Evolutionary conservation across 37 sponge, comb jelly and placozoan species (phyloP), one percentile per base, ranked within the genome.

Genomic region (Geodia barretti): DNA sequence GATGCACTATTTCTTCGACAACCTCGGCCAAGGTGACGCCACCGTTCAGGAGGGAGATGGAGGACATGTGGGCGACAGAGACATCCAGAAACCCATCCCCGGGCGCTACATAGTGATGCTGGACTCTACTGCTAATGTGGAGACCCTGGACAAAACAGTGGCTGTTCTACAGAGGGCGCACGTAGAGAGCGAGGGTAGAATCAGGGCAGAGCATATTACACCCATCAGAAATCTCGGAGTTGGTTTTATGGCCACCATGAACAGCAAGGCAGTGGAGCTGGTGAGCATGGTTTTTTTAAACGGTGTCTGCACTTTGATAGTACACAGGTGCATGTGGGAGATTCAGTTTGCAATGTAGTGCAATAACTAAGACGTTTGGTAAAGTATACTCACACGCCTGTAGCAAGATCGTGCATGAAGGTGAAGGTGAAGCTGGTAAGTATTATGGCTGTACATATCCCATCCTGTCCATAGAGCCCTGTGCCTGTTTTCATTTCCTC

Each of bases 191-290:
- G 36, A 72, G 3, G 58, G 72, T 31, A 59, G 85, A n/a, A 23
- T 86, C 1, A 62, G 79, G 26, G 93, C 93, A 14, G 40, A 73
- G 7, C 83, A 93, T 40, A 80, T 93, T 60, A 26, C 35, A 7
- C 31, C 59, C 8, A 36, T 89, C 35, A 40, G 87, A 31, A 41
- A 82, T 60, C 64, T 86, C 1, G 82, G 78, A 0, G 78, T 78
- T 33, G 93, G 93, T 30, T 88, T 93, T 47, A 76, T 73, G 30
- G 93, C 84, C 37, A 93, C 93, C 37, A 69, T 93, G 58, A 89
- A 77, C 67, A 35, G 59, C 38, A 73, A 81, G 54, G 74, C 84
- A n/a, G 75, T 93, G 7, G 63, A 58, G 23, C 40, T 86, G 83
- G 93, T 93, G 60, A 74, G 93, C n/a, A n/a, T n/a, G n/a, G n/a